Evolutionary conservation across 1,140 invertebrate genomes (phyloP).

Genomic region (Brachionus rotundiformis): DNA sequence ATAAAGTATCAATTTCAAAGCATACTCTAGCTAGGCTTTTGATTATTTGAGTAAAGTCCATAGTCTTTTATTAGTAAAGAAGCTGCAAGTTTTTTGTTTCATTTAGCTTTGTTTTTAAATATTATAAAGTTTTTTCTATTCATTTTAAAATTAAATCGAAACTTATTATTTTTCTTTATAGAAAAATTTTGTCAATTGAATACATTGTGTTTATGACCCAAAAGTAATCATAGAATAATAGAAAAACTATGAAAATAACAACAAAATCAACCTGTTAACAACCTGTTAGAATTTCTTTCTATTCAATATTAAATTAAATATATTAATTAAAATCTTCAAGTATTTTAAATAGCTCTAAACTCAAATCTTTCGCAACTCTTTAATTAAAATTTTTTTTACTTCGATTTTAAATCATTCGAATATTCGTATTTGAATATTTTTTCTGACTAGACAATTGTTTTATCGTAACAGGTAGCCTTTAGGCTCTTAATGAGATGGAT

Average conservation of each 20-base stretch:
- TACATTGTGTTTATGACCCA: constrained; percentile 21
- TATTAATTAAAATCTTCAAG: constrained; percentile 6
- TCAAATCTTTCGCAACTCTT: neutral
- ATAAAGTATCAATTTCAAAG: constrained; percentile 28
- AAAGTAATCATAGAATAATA: constrained; percentile 24
- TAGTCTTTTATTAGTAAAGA: constrained; percentile 20
- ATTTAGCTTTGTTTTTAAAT: constrained; percentile 1
- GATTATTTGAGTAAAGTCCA: constrained; percentile 1
- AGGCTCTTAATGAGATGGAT: neutral
- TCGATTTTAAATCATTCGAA: neutral
- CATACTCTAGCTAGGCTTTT: neutral
- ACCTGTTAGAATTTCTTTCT: constrained; percentile 23
- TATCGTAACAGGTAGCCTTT: neutral
- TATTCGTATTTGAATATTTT: neutral
- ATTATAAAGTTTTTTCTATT: neutral
- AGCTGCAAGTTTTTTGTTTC: constrained; percentile 13
- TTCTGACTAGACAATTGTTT: neutral
- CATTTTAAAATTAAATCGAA: constrained; percentile 22
- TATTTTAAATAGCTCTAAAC: neutral
- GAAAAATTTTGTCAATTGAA: constrained; percentile 1
- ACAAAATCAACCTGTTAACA: constrained; percentile 18
- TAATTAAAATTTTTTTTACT: neutral
- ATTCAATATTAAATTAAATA: neutral
- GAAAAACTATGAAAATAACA: neutral
- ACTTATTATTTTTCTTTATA: constrained; percentile 23